Conservation (phyloP, 2,888 invertebrate genomes). For the Coecobrya sp. region DNA sequence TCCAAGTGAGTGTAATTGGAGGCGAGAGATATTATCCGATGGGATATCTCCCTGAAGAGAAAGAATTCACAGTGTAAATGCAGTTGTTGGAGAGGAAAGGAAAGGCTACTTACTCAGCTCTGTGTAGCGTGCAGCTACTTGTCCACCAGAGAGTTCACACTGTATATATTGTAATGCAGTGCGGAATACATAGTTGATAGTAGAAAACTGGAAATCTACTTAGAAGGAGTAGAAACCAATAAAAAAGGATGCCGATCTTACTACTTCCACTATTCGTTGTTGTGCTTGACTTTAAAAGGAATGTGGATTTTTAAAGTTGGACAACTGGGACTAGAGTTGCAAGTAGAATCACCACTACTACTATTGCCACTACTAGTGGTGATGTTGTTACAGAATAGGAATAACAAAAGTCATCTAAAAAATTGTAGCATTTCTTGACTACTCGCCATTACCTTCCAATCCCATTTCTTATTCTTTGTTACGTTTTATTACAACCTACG, state of each 20-base stretch:
- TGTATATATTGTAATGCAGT: neutral
- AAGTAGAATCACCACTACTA: constrained; percentile 59
- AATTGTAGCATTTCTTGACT: constrained; percentile 73
- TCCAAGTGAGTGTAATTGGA: constrained; percentile 81
- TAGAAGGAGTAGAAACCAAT: neutral
- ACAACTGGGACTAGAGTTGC: constrained; percentile 75
- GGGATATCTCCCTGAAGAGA: constrained; percentile 73
- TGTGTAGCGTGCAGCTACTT: constrained; percentile 18
- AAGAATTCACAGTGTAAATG: constrained; percentile 55
- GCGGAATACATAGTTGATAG: neutral
- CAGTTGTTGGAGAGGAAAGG: constrained; percentile 59
- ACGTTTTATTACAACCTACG: constrained; percentile 41
- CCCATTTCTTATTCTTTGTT: constrained; percentile 62
- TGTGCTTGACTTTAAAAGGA: constrained; percentile 48
- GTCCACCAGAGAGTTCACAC: neutral
- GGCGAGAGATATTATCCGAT: constrained; percentile 78
- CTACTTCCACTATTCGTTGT: neutral
- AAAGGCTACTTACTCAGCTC: constrained; percentile 11
- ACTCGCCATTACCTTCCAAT: constrained; percentile 42
- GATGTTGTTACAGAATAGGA: neutral
- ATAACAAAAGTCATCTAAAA: neutral
- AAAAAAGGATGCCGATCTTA: constrained; percentile 49
- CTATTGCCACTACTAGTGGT: constrained; percentile 33
- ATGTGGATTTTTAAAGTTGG: constrained; percentile 79
- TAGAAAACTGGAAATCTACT: neutral